Conservation (phyloP, 2,888 invertebrate genomes). For the Eupithecia inturbata region DNA sequence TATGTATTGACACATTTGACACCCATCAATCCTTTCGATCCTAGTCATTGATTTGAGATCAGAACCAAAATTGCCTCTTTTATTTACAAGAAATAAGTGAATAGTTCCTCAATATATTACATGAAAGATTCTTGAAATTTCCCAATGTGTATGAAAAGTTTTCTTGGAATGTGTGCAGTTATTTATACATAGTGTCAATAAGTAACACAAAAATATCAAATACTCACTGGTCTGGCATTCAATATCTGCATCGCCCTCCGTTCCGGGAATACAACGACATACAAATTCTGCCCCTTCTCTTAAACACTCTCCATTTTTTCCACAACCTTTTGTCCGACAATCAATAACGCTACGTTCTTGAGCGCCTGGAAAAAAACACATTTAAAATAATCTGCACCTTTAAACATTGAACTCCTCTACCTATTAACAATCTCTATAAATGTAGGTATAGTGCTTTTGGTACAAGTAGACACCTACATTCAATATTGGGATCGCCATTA, state of each 20-base stretch:
- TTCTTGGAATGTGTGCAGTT: slow-evolving; percentile 58
- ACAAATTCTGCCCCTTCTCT: slow-evolving; percentile 93
- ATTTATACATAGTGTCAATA: slow-evolving; percentile 78
- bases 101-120: slow-evolving; percentile 22
- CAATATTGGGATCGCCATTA: slow-evolving; percentile 92
- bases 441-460: neutral
- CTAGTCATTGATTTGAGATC: neutral
- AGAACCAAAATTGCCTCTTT: slow-evolving; percentile 40
- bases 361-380: slow-evolving; percentile 72
- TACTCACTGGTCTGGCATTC: slow-evolving; percentile 87
- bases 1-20: slow-evolving; percentile 30
- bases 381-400: neutral
- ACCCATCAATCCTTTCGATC: slow-evolving; percentile 19
- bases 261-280: slow-evolving; percentile 91
- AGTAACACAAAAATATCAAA: slow-evolving; percentile 27
- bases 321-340: slow-evolving; percentile 93
- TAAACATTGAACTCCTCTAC: neutral
- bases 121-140: slow-evolving; percentile 15
- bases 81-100: slow-evolving; percentile 54
- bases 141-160: slow-evolving; percentile 24
- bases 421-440: neutral
- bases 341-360: slow-evolving; percentile 86
- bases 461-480: slow-evolving; percentile 87
- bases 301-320: slow-evolving; percentile 93
- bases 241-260: slow-evolving; percentile 88